Conservation (phyloP, 2,888 invertebrate genomes). For the Zygogramma bicolorata region DNA sequence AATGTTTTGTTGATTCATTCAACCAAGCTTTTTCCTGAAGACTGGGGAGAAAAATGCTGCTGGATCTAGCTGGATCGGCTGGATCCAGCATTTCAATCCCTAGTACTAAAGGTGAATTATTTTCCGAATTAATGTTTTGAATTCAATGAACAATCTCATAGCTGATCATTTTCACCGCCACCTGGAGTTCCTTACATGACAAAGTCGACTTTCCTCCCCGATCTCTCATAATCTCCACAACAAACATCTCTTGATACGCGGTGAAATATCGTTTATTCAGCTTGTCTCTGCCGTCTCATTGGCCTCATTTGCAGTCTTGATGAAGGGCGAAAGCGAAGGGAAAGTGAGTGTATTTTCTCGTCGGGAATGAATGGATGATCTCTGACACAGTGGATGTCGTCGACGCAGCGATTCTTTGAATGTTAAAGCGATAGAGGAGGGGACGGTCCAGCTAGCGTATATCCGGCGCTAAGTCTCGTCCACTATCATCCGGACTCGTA, state of each 20-base stretch:
- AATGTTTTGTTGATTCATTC: too few relatives aligned
- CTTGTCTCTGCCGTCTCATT: constrained; percentile 16
- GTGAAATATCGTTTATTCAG: constrained; percentile 16
- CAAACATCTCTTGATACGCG: background rate
- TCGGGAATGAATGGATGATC: constrained; percentile 27
- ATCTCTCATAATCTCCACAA: background rate
- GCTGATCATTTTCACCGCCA: too few relatives aligned
- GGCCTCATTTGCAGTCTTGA: constrained; percentile 20
- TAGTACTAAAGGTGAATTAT: too few relatives aligned
- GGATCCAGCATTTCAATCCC: too few relatives aligned
- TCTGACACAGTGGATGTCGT: constrained; percentile 36
- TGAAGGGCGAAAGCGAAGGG: constrained; percentile 20
- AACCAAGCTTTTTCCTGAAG: too few relatives aligned
- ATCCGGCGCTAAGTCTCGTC: constrained; percentile 42
- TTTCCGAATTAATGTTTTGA: background rate
- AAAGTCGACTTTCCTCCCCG: background rate
- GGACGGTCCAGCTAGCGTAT: constrained; percentile 50
- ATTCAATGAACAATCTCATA: too few relatives aligned
- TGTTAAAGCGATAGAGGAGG: constrained; percentile 53
- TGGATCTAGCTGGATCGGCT: too few relatives aligned
- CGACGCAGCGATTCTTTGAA: constrained; percentile 54
- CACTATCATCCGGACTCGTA: constrained; percentile 55
- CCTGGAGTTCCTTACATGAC: background rate
- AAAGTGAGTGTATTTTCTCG: constrained; percentile 21
- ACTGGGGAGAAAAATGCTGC: too few relatives aligned